These are phyloP conservation scores for Myrmophylax atrothorax DNA, from an alignment of 2,113 vertebrate species.

Conservation along the genomic window DNA sequence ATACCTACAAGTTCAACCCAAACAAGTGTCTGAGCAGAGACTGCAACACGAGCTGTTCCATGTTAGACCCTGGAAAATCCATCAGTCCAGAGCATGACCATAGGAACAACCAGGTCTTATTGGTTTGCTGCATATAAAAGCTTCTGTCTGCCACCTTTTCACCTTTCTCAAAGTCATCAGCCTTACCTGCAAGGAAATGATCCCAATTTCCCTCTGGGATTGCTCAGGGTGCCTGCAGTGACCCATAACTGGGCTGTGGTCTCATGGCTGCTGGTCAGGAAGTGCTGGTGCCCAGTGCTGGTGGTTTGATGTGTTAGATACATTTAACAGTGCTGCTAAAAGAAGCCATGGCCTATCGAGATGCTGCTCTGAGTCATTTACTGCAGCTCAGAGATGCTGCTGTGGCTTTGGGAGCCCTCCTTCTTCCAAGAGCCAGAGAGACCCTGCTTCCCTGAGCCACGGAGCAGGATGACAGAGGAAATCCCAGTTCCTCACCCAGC, in stretches of 20 bases:
- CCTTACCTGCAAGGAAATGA: neutral
- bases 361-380: neutral
- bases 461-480: neutral
- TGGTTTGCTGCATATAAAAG: neutral
- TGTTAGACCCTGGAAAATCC: neutral
- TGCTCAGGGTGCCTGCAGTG: neutral
- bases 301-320: neutral
- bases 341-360: neutral
- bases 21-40: neutral
- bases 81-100: neutral
- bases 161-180: neutral
- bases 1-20: neutral
- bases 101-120: neutral
- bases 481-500: neutral
- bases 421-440: neutral
- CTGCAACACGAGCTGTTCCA: fast-evolving
- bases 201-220: neutral
- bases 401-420: neutral
- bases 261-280: neutral
- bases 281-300: neutral
- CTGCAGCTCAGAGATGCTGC: neutral
- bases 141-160: neutral
- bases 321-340: neutral
- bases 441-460: neutral
- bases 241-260: neutral